These are phyloP conservation scores for Clinocottus analis DNA, from an alignment of 2,113 vertebrate genomes.

Conservation along the genomic window DNA sequence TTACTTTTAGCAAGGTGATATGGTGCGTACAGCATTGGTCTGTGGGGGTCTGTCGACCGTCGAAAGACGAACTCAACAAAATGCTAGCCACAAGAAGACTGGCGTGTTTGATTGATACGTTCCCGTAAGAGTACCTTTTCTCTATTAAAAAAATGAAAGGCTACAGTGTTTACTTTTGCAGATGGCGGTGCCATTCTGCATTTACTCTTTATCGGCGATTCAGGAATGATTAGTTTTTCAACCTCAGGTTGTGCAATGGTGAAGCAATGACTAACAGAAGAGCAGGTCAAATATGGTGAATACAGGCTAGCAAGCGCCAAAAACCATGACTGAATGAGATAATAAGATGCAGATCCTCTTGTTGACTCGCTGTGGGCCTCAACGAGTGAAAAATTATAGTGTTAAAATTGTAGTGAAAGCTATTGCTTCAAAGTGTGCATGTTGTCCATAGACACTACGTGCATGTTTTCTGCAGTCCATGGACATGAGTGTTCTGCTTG, in stretches of 20 bases:
- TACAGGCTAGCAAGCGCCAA: not conserved
- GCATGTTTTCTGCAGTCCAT: not conserved
- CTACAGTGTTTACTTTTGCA: conserved; percentile 5
- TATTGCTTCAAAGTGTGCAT: not conserved
- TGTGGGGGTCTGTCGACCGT: not conserved
- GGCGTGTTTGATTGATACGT: conserved; percentile 5
- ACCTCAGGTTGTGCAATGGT: not conserved
- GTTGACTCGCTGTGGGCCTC: not conserved
- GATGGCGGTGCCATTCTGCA: not conserved
- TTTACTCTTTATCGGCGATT: conserved; percentile 7
- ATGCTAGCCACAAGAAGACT: not conserved
- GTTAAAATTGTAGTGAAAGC: not conserved
- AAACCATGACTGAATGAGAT: not conserved
- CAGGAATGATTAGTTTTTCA: not conserved
- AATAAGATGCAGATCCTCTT: conserved; percentile 5
- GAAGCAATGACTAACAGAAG: not conserved
- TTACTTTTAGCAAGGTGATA: not conserved
- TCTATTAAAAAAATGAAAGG: conserved; percentile 3
- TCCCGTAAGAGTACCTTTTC: not conserved
- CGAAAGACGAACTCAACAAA: not conserved
- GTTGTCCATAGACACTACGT: not conserved
- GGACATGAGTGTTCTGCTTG: no score
- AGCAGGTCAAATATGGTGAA: not conserved
- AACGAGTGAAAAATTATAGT: not conserved
- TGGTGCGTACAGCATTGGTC: not conserved